Evolutionary conservation across 2,888 invertebrate species (phyloP), one percentile per base, ranked within the genome.

Genomic region (Ophioninae sp.): DNA sequence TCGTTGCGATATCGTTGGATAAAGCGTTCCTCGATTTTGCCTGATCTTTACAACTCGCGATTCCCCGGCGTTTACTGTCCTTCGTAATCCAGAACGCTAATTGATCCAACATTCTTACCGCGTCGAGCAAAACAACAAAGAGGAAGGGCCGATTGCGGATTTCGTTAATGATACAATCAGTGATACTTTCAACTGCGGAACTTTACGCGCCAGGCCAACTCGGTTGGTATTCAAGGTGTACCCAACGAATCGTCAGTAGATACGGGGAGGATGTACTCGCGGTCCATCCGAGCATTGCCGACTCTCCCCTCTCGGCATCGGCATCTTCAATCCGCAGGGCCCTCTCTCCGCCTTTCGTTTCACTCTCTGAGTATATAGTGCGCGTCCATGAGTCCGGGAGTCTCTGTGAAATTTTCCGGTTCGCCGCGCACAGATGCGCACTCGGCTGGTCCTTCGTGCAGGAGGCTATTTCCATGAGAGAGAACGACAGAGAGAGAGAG

Each of bases 341-440:
- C 30, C 70, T 75, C 68, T 59, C 41, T 70, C 57, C 37, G 20
- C 62, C 72, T 68, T 62, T 68, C 65, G 39, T 74, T 65, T 39
- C 37, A 37, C 8, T 62, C 67, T 68, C 30, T 41, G 39, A 62
- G 77, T 68, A 72, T 68, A 73, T 41, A 30, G 30, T 30, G 68
- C 73, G 13, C 13, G 50, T 17, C 13, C 62, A 39, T 61, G 67
- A 21, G 65, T 68, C 72, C 23, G 7, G 67, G 23, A 79, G 68
- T 44, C 67, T 61, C 64, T 59, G 73, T 79, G 76, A 82, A 80
- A 84, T 84, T 84, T 84, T 85, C 79, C 83, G 83, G 75, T 64
- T 83, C 74, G 83, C 57, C 68, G 68, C 41, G 68, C 72, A 79
- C 75, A 64, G 70, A 72, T 56, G 65, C 81, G 74, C 77, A 73